Base-by-base conservation (phyloP, 1,140 invertebrate species). In the Oryctes rhinoceros region DNA sequence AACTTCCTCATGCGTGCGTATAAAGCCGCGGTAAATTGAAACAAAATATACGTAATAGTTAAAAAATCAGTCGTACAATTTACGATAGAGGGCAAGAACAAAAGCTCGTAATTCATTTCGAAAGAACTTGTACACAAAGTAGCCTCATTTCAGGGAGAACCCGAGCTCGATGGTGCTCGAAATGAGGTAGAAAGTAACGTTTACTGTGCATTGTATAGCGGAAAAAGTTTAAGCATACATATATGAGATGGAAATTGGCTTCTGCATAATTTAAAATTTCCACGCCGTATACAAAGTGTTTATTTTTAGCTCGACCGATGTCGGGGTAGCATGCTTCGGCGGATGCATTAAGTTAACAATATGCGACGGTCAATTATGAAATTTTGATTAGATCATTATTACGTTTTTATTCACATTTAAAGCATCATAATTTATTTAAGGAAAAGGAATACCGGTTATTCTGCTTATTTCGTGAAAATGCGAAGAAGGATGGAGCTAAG, bases 211-310 rank as follows among this genome's bases (percentile, higher is more conserved):
- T 53, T 53, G 49, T 53, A 11, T 15, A 53, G n/a, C 49, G 49
- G 11, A 53, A 53, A 53, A 53, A 53, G 49, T 53, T 53, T 53
- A 53, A 53, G 49, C 3, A 18, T 53, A 53, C 49, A 18, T 15
- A 53, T 18, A 44, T 44, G 49, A 53, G 49, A 11, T 53, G 49
- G 49, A 53, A 53, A 53, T 53, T 53, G 49, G 49, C 2, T 53
- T 53, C n/a, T 53, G 13, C 49, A 53, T 53, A 53, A 53, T 53
- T 53, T 53, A 53, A 18, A 53, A 53, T 13, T 53, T 53, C n/a
- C 49, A 53, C n/a, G 0, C 0, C 49, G 49, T 53, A 53, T 18
- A 53, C 49, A 53, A 53, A 53, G n/a, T 53, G 49, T 53, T 53
- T 13, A 2, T 6, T 53, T 53, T 15, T 15, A 15, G 6, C 13